A percentile compares a stretch with the other conserved stretches of the same genome.
These are phyloP conservation scores for Tetramorium simillimum DNA, from an alignment of 1,140 invertebrate genomes.

Conservation along the genomic window DNA sequence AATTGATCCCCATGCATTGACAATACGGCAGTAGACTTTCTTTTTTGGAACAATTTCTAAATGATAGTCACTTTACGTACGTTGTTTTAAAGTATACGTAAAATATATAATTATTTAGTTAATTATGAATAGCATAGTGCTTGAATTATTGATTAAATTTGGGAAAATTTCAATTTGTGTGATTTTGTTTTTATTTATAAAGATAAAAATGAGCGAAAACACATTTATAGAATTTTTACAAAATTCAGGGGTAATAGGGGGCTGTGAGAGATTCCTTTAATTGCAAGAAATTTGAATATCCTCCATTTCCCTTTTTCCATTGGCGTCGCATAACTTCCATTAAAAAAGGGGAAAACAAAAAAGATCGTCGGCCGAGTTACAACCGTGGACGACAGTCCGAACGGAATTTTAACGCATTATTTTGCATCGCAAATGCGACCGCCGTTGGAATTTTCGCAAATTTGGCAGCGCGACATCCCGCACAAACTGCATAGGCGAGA, in stretches of 20 bases:
- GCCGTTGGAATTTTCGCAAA: constrained; percentile 55
- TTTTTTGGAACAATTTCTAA: not conserved
- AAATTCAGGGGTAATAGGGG: not conserved
- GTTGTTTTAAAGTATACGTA: not conserved
- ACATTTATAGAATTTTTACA: not conserved
- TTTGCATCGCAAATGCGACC: constrained; percentile 56
- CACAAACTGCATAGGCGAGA: constrained; percentile 7
- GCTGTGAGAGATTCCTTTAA: not conserved
- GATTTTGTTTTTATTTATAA: not conserved
- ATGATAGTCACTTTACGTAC: not conserved
- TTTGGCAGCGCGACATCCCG: constrained; percentile 20
- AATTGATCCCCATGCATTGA: constrained; percentile 53
- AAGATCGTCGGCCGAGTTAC: constrained; percentile 42
- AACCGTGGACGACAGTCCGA: constrained; percentile 45
- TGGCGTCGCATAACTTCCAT: constrained; percentile 26
- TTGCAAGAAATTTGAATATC: constrained; percentile 41
- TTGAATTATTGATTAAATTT: constrained; percentile 5
- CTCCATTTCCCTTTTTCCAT: constrained; percentile 33
- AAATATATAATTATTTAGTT: not conserved
- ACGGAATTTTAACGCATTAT: constrained; percentile 56
- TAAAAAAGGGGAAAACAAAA: constrained; percentile 34
- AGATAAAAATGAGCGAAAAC: not conserved
- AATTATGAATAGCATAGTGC: not conserved
- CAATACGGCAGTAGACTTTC: constrained; percentile 37
- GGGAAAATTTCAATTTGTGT: not conserved